A percentile compares a stretch with the other conserved stretches of the same genome.
phyloP scores from a whole-genome alignment of 1,140 invertebrate genomes.

The Zaprionus capensis region DNA sequence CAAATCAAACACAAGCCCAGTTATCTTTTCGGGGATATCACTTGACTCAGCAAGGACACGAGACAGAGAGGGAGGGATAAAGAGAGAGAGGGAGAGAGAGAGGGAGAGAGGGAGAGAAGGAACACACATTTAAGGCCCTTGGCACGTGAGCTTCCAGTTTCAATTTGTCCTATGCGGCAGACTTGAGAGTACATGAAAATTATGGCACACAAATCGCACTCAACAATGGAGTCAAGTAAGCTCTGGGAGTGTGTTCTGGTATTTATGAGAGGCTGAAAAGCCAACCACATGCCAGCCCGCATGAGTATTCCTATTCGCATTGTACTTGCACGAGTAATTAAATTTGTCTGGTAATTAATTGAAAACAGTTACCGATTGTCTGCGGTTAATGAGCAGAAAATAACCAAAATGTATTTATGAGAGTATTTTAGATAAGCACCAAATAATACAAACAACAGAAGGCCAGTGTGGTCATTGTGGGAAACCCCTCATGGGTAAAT shows the following conservation, averaged over 20 bases:
- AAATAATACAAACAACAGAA: not conserved
- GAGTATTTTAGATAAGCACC: not conserved
- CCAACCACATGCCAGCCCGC: not conserved
- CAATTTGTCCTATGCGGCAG: constrained; percentile 13
- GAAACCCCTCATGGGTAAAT: no score
- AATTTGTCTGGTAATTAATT: constrained; percentile 25
- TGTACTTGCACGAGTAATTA: constrained; percentile 1
- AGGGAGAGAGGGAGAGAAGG: no score
- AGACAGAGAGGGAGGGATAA: not conserved
- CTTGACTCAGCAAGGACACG: not conserved
- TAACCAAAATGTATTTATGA: constrained; percentile 9
- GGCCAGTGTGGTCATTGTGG: not conserved
- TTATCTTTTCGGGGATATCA: constrained; percentile 55
- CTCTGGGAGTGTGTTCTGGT: not conserved
- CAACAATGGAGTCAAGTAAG: not conserved
- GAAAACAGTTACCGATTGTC: constrained; percentile 15
- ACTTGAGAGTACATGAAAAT: not conserved
- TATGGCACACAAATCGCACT: constrained; percentile 1
- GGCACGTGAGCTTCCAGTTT: constrained; percentile 66
- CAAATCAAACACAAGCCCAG: constrained; percentile 43
- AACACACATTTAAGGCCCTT: constrained; percentile 45
- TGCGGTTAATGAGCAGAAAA: constrained; percentile 21
- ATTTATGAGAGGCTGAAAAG: not conserved
- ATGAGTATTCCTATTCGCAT: not conserved
- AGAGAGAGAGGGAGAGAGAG: not conserved